Evolutionary conservation across 1,140 invertebrate genomes (phyloP).

Genomic region (Aphelenchoides fujianensis): DNA sequence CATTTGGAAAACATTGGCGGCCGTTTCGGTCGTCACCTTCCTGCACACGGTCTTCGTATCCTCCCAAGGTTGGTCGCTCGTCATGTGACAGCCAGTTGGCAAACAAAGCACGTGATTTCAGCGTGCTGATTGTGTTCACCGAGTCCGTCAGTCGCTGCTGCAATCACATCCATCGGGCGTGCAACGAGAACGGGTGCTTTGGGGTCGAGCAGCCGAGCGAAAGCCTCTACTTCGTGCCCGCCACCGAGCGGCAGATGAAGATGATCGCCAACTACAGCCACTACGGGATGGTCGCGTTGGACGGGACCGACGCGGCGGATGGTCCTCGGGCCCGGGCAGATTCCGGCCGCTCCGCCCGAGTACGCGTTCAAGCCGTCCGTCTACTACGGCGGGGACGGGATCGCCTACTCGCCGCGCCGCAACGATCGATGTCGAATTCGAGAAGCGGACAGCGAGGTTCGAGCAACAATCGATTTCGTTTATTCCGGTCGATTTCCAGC

Average conservation of each 20-base stretch:
- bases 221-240: slow-evolving; percentile 45
- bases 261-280: slow-evolving; percentile 18
- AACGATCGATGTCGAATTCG: slow-evolving; percentile 12
- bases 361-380: slow-evolving; percentile 14
- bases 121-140: slow-evolving; percentile 39
- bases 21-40: slow-evolving; percentile 26
- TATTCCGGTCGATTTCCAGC: slow-evolving; percentile 13
- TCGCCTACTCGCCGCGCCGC: not conserved
- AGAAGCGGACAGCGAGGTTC: slow-evolving; percentile 6
- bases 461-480: not conserved
- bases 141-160: slow-evolving; percentile 31
- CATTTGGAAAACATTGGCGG: slow-evolving; percentile 34
- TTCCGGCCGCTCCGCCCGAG: not conserved
- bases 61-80: too few species aligned
- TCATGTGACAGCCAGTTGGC: slow-evolving; percentile 18
- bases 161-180: slow-evolving; percentile 19
- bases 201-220: slow-evolving; percentile 38
- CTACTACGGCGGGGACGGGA: not conserved
- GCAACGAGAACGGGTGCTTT: slow-evolving; percentile 39
- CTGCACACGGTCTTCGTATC: slow-evolving; percentile 28
- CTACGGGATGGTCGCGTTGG: slow-evolving; percentile 14
- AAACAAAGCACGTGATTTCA: slow-evolving; percentile 27
- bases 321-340: slow-evolving; percentile 17
- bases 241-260: slow-evolving; percentile 18
- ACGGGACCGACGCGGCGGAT: slow-evolving; percentile 18